A percentile compares a stretch with the other conserved stretches of the same genome.
These are phyloP conservation scores for Dysmachus trigonus DNA, from an alignment of 2,888 invertebrate genomes.

Conservation along the genomic window DNA sequence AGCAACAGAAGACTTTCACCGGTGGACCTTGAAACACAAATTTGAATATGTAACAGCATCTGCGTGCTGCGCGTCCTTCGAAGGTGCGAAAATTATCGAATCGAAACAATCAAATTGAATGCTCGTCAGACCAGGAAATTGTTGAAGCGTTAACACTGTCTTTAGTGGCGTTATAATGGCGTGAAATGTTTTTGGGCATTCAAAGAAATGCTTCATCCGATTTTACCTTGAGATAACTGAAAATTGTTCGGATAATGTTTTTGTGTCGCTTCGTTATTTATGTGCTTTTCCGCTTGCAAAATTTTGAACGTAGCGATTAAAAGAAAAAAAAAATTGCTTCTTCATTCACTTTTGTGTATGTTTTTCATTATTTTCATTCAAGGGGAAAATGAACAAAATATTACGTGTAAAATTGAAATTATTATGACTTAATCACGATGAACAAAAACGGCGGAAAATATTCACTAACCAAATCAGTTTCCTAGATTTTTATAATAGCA, in stretches of 20 bases:
- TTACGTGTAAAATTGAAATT: neutral
- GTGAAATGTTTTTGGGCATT: neutral
- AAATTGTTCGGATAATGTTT: neutral
- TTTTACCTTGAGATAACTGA: neutral
- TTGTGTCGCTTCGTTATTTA: neutral
- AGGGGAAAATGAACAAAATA: neutral
- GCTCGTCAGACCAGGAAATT: neutral
- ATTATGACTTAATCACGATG: neutral
- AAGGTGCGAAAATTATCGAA: neutral
- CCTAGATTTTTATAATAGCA: neutral
- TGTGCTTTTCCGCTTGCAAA: neutral
- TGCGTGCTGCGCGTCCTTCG: neutral
- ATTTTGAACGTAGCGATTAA: neutral
- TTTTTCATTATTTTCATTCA: neutral
- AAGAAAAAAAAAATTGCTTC: neutral
- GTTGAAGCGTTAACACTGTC: neutral
- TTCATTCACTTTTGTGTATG: neutral
- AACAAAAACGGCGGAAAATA: neutral
- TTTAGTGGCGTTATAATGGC: neutral
- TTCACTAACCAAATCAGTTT: neutral
- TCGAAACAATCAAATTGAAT: neutral
- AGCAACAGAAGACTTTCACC: neutral
- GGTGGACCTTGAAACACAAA: neutral
- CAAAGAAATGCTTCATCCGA: neutral
- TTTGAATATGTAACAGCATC: constrained; percentile 2